Evolutionary conservation across 1,140 invertebrate species (phyloP), one percentile per base, ranked within the genome.

Genomic region (Micrasema minimum): DNA sequence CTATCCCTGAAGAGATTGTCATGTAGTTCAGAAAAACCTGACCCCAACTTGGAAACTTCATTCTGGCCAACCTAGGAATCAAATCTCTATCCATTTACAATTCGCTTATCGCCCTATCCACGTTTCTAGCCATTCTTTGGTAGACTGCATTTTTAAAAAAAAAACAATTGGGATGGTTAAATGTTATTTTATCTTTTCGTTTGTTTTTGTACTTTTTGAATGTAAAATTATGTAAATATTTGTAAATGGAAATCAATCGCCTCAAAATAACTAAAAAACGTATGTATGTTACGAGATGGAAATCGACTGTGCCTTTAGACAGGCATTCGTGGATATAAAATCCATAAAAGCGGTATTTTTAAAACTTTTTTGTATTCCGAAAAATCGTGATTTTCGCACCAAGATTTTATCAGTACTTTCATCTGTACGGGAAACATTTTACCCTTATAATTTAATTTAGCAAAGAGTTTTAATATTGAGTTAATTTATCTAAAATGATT

Each of bases 11-110:
- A 41, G 74, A 72, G 14, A 50, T 75, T 3, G 48, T 72, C 11
- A 62, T n/a, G n/a, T n/a, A n/a, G n/a, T n/a, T n/a, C 74, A 9
- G 74, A 75, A 55, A 70, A 69, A 22, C 46, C 72, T 12, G 74
- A 75, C n/a, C n/a, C n/a, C n/a, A n/a, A n/a, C n/a, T n/a, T n/a
- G n/a, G n/a, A n/a, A 61, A 72, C 66, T 31, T 66, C 22, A 41
- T 66, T 12, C 12, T 23, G 65, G 35, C 65, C n/a, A 53, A 53
- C 20, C 1, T 55, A 53, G 37, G 65, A 45, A 55, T 23, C 20
- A 67, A 55, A 11, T 31, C 26, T 31, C 26, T 31, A 31, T 4
- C 2, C 26, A 31, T 31, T 31, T 31, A 4, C 26, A 31, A 31
- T 31, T 31, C 7, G 26, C 26, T 31, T 31, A 31, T 31, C 26